Evolutionary conservation across 2,888 invertebrate species (phyloP).

Genomic region (Andrena chrysosceles): DNA sequence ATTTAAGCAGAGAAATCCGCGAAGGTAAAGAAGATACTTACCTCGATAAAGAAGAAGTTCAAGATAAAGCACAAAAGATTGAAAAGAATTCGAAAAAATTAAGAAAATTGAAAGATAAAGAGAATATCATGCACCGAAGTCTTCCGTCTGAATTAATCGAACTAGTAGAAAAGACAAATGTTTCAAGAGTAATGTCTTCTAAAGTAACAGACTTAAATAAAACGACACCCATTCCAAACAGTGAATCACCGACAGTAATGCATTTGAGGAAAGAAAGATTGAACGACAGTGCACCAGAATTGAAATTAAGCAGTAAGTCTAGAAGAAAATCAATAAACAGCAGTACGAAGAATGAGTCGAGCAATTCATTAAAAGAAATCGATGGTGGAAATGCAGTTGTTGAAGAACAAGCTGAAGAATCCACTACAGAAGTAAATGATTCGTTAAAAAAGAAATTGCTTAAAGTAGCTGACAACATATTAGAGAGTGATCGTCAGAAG

Average conservation of each 20-base stretch:
- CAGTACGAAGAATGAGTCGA: neutral
- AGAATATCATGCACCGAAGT: slow-evolving; percentile 7
- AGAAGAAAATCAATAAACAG: slow-evolving; percentile 3
- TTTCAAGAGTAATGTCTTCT: slow-evolving; percentile 22
- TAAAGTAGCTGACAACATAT: slow-evolving; percentile 28
- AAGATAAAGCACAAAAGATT: neutral
- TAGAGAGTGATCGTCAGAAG: slow-evolving; percentile 29
- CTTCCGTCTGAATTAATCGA: slow-evolving; percentile 38
- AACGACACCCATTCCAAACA: slow-evolving; percentile 32
- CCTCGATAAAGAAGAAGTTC: neutral
- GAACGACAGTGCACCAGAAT: slow-evolving; percentile 75
- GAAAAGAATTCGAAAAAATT: slow-evolving; percentile 16
- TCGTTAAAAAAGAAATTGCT: slow-evolving; percentile 27
- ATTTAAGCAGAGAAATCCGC: neutral
- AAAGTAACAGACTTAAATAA: slow-evolving; percentile 34
- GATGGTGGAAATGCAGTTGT: neutral
- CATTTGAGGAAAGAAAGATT: slow-evolving; percentile 77
- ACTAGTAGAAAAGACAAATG: slow-evolving; percentile 1
- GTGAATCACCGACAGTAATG: slow-evolving; percentile 73
- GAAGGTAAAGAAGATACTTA: neutral
- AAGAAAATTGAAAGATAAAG: neutral
- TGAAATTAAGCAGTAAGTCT: slow-evolving; percentile 51
- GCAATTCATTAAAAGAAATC: neutral
- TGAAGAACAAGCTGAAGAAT: neutral
- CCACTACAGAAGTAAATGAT: neutral